A percentile compares a stretch with the other conserved stretches of the same genome.
Evolutionary conservation across 2,797 vertebrate genomes (phyloP).

Genomic region (Argentina silus): DNA sequence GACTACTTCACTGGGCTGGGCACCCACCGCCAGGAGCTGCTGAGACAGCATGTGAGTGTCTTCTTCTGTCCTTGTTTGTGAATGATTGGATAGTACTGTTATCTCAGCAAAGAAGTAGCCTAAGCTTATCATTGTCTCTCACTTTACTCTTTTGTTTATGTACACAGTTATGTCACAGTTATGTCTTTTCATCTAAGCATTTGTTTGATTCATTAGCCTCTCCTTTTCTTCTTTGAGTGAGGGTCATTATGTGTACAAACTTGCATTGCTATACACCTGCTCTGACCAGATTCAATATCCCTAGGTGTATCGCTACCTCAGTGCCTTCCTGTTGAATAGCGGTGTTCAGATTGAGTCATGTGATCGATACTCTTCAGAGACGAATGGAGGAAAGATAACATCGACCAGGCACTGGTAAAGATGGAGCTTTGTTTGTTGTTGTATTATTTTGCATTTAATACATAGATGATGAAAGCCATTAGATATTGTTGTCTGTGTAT

Average conservation of each 20-base stretch:
- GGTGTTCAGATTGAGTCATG: constrained; percentile 90
- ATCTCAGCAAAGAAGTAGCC: not conserved
- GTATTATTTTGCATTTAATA: not conserved
- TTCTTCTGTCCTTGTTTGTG: constrained; percentile 3
- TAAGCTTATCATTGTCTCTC: no score
- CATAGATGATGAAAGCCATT: not conserved
- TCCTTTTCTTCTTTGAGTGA: not conserved
- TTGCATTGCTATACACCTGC: not conserved
- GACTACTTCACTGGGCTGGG: constrained; percentile 84
- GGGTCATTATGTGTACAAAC: not conserved
- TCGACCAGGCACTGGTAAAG: constrained; percentile 87
- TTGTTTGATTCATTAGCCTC: not conserved
- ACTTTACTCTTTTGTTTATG: no score
- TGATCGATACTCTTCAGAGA: constrained; percentile 91
- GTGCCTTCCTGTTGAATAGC: constrained; percentile 89
- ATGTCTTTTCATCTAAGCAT: not conserved
- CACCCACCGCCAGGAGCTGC: constrained; percentile 83
- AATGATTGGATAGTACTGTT: not conserved
- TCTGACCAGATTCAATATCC: not conserved
- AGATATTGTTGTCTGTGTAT: not conserved
- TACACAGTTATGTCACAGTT: no score
- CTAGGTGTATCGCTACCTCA: constrained; percentile 90
- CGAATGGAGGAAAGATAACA: constrained; percentile 91
- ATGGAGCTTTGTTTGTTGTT: not conserved
- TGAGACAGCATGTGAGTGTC: constrained; percentile 86